These are phyloP conservation scores for Furcifer pardalis DNA, from an alignment of 2,797 vertebrate species.

Conservation along the genomic window DNA sequence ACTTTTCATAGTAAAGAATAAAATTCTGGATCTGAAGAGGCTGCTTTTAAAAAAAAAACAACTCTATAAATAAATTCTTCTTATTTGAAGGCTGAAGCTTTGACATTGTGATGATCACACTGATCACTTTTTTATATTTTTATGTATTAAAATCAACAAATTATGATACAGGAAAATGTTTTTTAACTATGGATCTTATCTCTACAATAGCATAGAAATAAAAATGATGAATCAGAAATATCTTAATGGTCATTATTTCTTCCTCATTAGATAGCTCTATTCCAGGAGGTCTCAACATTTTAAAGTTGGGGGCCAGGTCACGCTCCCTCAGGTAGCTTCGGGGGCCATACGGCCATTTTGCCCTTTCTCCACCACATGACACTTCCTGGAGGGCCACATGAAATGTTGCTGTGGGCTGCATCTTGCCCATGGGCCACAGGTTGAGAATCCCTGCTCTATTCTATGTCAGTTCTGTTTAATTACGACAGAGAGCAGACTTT, in stretches of 20 bases:
- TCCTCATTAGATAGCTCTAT: constrained; percentile 36
- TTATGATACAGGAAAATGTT: background rate
- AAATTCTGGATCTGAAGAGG: background rate
- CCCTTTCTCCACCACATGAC: no score
- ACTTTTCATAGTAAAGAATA: constrained; percentile 23
- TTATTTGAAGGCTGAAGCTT: constrained; percentile 1
- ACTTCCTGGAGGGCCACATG: no score
- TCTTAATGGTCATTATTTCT: background rate
- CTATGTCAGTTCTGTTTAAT: constrained; percentile 28
- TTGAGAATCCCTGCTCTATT: no score
- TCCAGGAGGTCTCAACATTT: no score
- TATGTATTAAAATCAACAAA: constrained; percentile 2
- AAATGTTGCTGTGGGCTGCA: no score
- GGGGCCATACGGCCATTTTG: no score
- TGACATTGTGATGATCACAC: constrained; percentile 9
- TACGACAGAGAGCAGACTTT: constrained; percentile 40
- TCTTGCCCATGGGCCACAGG: no score
- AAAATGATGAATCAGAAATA: background rate
- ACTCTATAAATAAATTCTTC: background rate
- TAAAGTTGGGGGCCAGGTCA: no score
- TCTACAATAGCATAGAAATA: background rate
- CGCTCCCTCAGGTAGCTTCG: no score
- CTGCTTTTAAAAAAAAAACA: background rate
- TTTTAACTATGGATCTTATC: background rate
- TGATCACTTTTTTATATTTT: constrained; percentile 8